These are phyloP conservation scores for Noctua fimbriata DNA, from an alignment of 2,888 invertebrate species.

Conservation along the genomic window DNA sequence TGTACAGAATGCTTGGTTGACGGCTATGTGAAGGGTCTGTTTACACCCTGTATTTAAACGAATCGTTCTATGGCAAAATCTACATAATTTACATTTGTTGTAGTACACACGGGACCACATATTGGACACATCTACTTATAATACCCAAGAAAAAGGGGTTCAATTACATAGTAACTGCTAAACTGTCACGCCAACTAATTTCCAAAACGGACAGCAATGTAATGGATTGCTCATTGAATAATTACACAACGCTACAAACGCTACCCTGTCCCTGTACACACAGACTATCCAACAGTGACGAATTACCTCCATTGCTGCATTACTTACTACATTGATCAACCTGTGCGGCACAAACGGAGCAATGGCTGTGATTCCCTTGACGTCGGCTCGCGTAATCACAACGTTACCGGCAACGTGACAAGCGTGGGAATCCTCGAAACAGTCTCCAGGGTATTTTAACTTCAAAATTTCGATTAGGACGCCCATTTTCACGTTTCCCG, in stretches of 20 bases:
- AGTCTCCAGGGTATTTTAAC: constrained; percentile 58
- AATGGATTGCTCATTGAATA: constrained; percentile 55
- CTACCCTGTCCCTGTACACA: background rate
- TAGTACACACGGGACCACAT: background rate
- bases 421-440: constrained; percentile 46
- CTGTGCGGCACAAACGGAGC: constrained; percentile 13
- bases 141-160: background rate
- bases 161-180: constrained; percentile 8
- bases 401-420: constrained; percentile 27
- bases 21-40: too few species aligned
- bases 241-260: constrained; percentile 32
- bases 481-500: constrained; percentile 50
- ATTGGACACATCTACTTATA: background rate
- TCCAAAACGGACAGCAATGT: constrained; percentile 26
- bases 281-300: constrained; percentile 9
- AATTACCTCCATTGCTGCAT: constrained; percentile 30
- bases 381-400: constrained; percentile 13
- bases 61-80: background rate
- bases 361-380: constrained; percentile 17
- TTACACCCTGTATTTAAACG: background rate
- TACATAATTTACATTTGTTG: background rate
- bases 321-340: constrained; percentile 19
- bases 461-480: constrained; percentile 58
- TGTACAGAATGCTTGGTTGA: too few species aligned
- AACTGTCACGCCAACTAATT: constrained; percentile 24